Evolutionary conservation across 2,888 invertebrate genomes (phyloP).

Genomic region (Hipparchia semele): DNA sequence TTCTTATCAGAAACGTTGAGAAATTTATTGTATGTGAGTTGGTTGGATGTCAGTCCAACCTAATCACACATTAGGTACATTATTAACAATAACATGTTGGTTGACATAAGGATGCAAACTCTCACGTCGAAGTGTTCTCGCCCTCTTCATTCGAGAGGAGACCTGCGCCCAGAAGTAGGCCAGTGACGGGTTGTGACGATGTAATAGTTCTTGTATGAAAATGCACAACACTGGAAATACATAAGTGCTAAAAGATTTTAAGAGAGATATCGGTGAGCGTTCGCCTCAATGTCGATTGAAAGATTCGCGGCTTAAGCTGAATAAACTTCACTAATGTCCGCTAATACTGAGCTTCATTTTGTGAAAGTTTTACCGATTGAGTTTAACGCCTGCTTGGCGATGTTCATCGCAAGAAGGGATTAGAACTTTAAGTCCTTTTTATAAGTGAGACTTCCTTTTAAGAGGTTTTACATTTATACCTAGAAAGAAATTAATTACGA

Average conservation of each 20-base stretch:
- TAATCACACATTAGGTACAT: no score
- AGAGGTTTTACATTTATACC: not conserved
- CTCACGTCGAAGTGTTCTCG: no score
- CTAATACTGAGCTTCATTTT: slow-evolving; percentile 45
- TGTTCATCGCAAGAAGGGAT: slow-evolving; percentile 30
- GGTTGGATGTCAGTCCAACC: no score
- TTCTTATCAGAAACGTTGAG: no score
- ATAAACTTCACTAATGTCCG: slow-evolving; percentile 45
- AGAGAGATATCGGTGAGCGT: not conserved
- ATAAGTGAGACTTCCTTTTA: slow-evolving; percentile 16
- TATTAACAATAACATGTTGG: no score
- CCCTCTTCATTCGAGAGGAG: no score
- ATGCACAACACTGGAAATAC: slow-evolving; percentile 5
- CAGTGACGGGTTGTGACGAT: no score
- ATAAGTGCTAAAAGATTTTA: slow-evolving; percentile 23
- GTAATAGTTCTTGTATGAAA: no score
- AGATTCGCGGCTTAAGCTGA: slow-evolving; percentile 43
- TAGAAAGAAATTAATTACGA: no score
- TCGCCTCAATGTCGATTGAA: slow-evolving; percentile 41
- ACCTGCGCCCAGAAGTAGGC: no score
- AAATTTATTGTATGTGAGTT: no score
- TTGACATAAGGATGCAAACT: no score
- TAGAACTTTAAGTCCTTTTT: slow-evolving; percentile 29
- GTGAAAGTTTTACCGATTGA: slow-evolving; percentile 41
- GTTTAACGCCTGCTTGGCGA: slow-evolving; percentile 38